These are phyloP conservation scores for Cryptomyrus ogoouensis DNA, from an alignment of 2,113 vertebrate species.

Conservation along the genomic window DNA sequence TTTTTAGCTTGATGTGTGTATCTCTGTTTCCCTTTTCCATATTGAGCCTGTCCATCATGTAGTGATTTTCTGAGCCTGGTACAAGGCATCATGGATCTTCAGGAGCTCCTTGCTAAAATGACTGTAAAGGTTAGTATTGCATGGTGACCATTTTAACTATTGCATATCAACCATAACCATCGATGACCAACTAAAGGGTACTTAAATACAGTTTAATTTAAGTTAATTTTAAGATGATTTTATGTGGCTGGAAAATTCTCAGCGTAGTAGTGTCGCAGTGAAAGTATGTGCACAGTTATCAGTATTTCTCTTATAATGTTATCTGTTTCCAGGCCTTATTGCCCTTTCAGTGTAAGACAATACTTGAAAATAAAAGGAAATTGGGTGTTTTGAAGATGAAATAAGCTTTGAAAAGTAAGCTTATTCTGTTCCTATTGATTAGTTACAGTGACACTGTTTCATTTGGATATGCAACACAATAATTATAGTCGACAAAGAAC, in stretches of 20 bases:
- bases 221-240: not conserved
- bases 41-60: slow-evolving; percentile 89
- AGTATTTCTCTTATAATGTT: not conserved
- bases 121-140: slow-evolving; percentile 80
- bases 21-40: slow-evolving; percentile 15
- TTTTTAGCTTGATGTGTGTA: slow-evolving; percentile 18
- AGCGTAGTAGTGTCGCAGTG: not conserved
- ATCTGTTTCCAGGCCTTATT: not conserved
- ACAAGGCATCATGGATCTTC: slow-evolving; percentile 98
- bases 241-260: not conserved
- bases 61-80: slow-evolving; percentile 96
- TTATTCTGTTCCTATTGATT: not conserved
- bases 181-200: not conserved
- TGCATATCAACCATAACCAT: not conserved
- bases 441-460: not conserved
- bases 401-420: not conserved
- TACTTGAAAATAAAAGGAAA: not conserved
- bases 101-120: slow-evolving; percentile 96
- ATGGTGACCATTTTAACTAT: not conserved
- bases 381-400: not conserved
- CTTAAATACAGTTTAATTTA: not conserved
- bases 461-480: not conserved
- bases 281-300: not conserved
- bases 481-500: not conserved
- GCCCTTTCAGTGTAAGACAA: not conserved